Base-by-base conservation (phyloP, 2,888 invertebrate species). In the Macrophya annulata region DNA sequence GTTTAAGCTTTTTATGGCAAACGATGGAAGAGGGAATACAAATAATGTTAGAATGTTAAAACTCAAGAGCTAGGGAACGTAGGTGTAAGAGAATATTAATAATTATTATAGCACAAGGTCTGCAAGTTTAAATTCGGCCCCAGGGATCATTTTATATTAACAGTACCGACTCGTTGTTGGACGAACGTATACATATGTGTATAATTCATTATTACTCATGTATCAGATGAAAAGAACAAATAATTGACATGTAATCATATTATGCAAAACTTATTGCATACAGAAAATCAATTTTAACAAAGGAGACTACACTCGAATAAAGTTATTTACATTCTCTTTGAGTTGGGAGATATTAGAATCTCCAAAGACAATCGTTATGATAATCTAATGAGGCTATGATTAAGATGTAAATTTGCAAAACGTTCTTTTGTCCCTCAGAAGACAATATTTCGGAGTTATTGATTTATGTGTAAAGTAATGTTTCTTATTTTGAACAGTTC, bases 81-180 rank as follows among this genome's bases (percentile, higher is more conserved):
- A 10, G n/a, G 43, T 72, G 17, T 72, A 40, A 72, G 45, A 25
- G 68, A 72, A 72, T n/a, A 72, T 72, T 72, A 72, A n/a, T 68
- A 68, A 72, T 72, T 72, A 72, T 72, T 43, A 72, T n/a, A 72
- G 72, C 45, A 21, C 40, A 72, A 43, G 43, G 40, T 72, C 43
- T 43, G 4, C 10, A 25, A 72, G 43, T 45, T 45, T 10, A 10
- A 45, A 21, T 45, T 45, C 0, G 45, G 10, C 72, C 21, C 45
- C 1, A 10, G 72, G 45, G 43, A 74, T 21, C 8, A 10, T 74
- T 74, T 45, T 21, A 74, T 45, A n/a, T 45, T 74, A 10, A 72
- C 72, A 8, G 10, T 68, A 25, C 31, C 31, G 25, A 68, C 37
- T 10, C 10, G 68, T 68, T 37, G 31, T 9, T 68, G 25, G 8